Base-by-base conservation (phyloP, 37 sponge, comb jelly and placozoan genomes). In the Oscarella lobularis region DNA sequence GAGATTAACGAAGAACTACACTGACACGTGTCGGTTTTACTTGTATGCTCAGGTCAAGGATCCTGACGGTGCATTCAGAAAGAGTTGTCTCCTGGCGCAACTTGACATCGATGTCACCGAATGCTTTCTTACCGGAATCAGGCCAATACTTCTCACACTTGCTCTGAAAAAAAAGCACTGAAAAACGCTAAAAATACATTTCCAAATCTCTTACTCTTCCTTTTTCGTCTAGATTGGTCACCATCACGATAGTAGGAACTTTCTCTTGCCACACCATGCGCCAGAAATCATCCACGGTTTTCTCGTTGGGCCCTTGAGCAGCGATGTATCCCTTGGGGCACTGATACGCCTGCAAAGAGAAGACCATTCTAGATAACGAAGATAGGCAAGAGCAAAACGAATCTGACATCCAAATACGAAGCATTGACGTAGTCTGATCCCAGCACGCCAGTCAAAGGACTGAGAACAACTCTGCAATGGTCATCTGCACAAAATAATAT, bases 91-190 rank as follows among this genome's bases (percentile, higher is more conserved):
- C 60, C 14, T 48, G 60, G 60, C 20, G 14, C 9, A 93, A 75
- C 9, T 79, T 86, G 6, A 93, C 85, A 37, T 89, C 82, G 34
- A 87, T 66, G 60, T 73, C 5, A 0, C 87, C 90, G 77, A 81
- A 84, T 2, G 41, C 33, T 3, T 38, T 60, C 2, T 39, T 67
- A 37, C 35, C n/a, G 0, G 79, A 77, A 3, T 75, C 66, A 3
- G 94, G 94, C 94, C 94, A 93, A 75, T 93, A 93, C 14, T 65
- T 37, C 34, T 73, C 75, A 82, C 94, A 93, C 70, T 93, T 93
- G 31, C 5, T 5, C 71, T 68, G 31, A 4, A 5, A 4, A 68
- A 4, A 68, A 32, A 37, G 60, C 20, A 27, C 9, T 20, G 9
- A 48, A 48, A 48, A 20, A 48, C 60, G 9, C 60, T 48, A 27